phyloP scores from a whole-genome alignment of 1,140 invertebrate genomes.

The Leptinotarsa defecta region DNA sequence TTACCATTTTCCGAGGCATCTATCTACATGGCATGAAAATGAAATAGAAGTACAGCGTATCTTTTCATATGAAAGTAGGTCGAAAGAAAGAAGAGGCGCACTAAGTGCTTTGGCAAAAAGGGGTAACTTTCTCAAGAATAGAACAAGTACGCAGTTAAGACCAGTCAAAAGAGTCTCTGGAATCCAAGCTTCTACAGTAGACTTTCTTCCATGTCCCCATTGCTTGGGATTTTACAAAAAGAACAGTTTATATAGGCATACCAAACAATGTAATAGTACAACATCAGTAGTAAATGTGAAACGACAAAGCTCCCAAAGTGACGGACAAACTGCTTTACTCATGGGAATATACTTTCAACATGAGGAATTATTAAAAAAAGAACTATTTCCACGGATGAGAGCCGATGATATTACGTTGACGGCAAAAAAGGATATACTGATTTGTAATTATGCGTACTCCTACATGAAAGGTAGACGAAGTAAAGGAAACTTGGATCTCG shows the following conservation, averaged over 20 bases:
- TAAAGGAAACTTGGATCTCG: conserved; percentile 9
- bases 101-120: conserved; percentile 16
- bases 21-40: conserved; percentile 19
- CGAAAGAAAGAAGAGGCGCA: conserved; percentile 21
- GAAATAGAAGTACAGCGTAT: conserved; percentile 16
- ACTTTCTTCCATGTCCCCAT: conserved; percentile 25
- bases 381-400: conserved; percentile 24
- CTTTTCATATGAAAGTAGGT: neutral
- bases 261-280: conserved; percentile 15
- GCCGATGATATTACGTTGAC: conserved; percentile 20
- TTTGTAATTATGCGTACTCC: conserved; percentile 27
- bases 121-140: conserved; percentile 25
- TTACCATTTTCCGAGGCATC: conserved; percentile 20
- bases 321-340: conserved; percentile 23
- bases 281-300: neutral
- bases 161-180: conserved; percentile 16
- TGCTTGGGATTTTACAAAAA: conserved; percentile 29
- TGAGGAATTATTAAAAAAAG: conserved; percentile 19
- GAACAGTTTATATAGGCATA: conserved; percentile 20
- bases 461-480: conserved; percentile 24
- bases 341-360: conserved; percentile 20
- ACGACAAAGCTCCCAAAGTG: conserved; percentile 20
- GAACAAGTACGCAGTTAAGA: conserved; percentile 20
- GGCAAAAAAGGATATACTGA: conserved; percentile 25
- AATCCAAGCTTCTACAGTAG: neutral